Evolutionary conservation across 2,888 invertebrate genomes (phyloP).

Genomic region (Dromius quadrimaculatus): DNA sequence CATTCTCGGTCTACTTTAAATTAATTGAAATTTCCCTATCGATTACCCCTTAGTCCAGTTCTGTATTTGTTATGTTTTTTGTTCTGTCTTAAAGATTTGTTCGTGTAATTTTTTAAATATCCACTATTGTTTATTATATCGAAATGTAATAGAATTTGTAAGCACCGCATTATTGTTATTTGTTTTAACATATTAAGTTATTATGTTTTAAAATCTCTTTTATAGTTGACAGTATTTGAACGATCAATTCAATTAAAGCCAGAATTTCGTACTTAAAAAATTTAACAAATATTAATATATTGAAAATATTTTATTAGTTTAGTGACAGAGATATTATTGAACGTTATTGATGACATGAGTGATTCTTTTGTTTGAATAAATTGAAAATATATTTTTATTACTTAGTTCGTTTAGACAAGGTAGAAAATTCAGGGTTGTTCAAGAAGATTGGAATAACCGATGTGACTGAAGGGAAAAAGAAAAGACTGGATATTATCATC

Average conservation of each 20-base stretch:
- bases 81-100: slow-evolving; percentile 30
- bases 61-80: slow-evolving; percentile 18
- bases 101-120: slow-evolving; percentile 20
- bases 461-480: too few species aligned
- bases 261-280: slow-evolving; percentile 50
- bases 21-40: slow-evolving; percentile 32
- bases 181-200: slow-evolving; percentile 46
- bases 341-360: slow-evolving; percentile 32
- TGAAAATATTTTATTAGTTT: slow-evolving; percentile 46
- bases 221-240: slow-evolving; percentile 49
- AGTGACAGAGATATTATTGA: slow-evolving; percentile 36
- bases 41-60: not conserved
- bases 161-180: slow-evolving; percentile 47
- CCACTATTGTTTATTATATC: slow-evolving; percentile 33
- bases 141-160: slow-evolving; percentile 42
- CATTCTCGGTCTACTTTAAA: slow-evolving; percentile 39
- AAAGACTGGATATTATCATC: too few species aligned
- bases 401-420: slow-evolving; percentile 7
- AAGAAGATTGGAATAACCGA: too few species aligned
- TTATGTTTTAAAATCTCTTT: slow-evolving; percentile 44
- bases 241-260: slow-evolving; percentile 42
- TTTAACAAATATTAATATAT: slow-evolving; percentile 42
- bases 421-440: slow-evolving; percentile 36
- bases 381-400: slow-evolving; percentile 39
- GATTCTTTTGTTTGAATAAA: slow-evolving; percentile 30